phyloP scores from a whole-genome alignment of 2,888 invertebrate genomes.

The Apamea crenata region DNA sequence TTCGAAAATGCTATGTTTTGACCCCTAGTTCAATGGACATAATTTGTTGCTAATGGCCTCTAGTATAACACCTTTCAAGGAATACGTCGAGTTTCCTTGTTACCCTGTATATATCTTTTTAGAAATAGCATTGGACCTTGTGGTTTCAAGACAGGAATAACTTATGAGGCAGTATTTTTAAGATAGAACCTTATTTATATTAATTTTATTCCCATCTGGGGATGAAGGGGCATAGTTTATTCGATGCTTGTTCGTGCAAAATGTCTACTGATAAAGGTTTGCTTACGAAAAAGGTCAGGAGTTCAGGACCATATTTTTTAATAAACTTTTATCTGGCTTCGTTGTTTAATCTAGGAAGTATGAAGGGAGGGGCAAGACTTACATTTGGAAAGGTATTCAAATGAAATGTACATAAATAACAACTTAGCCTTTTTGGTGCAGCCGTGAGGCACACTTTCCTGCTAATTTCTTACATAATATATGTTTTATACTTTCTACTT shows the following conservation, averaged over 20 bases:
- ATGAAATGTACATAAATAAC: too few species aligned
- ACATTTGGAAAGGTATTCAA: neutral
- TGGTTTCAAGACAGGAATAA: conserved; percentile 39
- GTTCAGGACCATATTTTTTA: conserved; percentile 7
- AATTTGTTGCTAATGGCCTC: too few species aligned
- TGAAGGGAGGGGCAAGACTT: neutral
- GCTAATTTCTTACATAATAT: too few species aligned
- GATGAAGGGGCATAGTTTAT: conserved; percentile 40
- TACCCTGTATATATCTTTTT: neutral
- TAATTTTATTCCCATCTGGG: conserved; percentile 54
- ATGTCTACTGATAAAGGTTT: conserved; percentile 31
- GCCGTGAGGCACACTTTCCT: too few species aligned
- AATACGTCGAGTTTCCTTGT: too few species aligned
- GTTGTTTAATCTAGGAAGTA: neutral
- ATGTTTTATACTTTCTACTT: too few species aligned
- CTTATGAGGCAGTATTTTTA: conserved; percentile 37
- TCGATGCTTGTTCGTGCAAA: conserved; percentile 31
- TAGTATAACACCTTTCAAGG: too few species aligned
- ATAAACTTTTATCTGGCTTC: neutral
- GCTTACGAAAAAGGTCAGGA: conserved; percentile 5
- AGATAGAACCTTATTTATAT: conserved; percentile 55
- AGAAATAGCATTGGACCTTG: neutral
- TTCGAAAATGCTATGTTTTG: too few species aligned
- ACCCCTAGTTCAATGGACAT: too few species aligned
- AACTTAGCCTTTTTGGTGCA: too few species aligned